Percentiles rank a stretch among this genome's conserved stretches.
Conservation (phyloP, 2,797 vertebrate genomes). For the Ceryle rudis region DNA sequence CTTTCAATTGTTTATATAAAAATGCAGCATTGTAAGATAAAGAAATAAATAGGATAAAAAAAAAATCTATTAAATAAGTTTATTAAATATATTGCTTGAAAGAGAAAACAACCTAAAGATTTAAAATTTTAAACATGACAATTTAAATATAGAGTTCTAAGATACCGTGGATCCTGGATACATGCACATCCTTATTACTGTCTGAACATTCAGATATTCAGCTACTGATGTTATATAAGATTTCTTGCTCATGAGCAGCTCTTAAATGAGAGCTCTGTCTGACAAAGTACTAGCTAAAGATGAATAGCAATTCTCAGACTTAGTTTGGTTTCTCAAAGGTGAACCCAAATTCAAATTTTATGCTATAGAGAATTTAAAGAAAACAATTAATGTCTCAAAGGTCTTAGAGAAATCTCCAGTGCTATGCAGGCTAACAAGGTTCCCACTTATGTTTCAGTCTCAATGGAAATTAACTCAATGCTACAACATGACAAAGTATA, state of each 20-base stretch:
- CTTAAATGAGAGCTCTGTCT: background rate
- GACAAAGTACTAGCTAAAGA: background rate
- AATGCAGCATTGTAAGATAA: background rate
- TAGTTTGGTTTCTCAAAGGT: background rate
- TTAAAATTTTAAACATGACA: background rate
- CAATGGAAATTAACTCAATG: background rate
- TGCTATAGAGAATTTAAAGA: background rate
- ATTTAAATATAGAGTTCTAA: background rate
- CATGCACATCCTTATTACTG: background rate
- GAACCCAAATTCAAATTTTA: background rate
- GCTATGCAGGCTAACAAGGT: background rate
- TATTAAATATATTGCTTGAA: background rate
- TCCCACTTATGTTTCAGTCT: background rate
- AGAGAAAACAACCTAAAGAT: background rate
- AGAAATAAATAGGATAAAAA: background rate
- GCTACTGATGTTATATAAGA: background rate
- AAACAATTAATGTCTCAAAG: background rate
- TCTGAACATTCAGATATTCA: background rate
- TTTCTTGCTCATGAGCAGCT: background rate
- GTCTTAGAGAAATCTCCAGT: background rate
- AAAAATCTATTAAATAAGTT: background rate
- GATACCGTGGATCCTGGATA: background rate
- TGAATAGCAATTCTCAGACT: background rate
- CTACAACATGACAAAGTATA: slow-evolving; percentile 1
- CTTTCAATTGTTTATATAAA: background rate